Percentiles rank a stretch among this genome's conserved stretches.
Conservation (phyloP, 2,888 invertebrate genomes). For the Aquatica leii region DNA sequence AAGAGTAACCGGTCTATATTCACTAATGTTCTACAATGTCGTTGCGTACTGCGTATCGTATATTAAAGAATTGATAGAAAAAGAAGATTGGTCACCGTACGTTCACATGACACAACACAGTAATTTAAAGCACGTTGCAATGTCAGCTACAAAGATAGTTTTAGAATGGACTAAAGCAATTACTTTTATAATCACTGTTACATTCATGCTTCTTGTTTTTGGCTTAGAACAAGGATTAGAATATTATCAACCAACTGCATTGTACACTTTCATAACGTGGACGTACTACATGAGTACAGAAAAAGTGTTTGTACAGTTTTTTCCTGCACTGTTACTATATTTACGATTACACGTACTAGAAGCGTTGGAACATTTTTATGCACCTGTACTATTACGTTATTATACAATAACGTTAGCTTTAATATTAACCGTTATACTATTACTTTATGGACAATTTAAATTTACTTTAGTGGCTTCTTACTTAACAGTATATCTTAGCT, state of each 20-base stretch:
- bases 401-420: constrained; percentile 68
- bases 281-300: constrained; percentile 77
- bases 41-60: constrained; percentile 80
- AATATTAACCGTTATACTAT: constrained; percentile 65
- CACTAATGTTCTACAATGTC: constrained; percentile 84
- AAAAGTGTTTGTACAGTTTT: constrained; percentile 73
- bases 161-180: constrained; percentile 85
- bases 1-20: constrained; percentile 74
- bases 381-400: constrained; percentile 70
- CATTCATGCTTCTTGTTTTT: constrained; percentile 77
- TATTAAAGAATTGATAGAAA: constrained; percentile 75
- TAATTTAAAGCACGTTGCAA: constrained; percentile 78
- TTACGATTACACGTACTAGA: constrained; percentile 71
- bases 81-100: constrained; percentile 81
- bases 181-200: constrained; percentile 79
- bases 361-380: constrained; percentile 75
- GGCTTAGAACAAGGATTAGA: constrained; percentile 79
- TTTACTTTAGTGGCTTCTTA: constrained; percentile 69
- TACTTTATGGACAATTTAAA: constrained; percentile 67
- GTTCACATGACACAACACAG: constrained; percentile 76
- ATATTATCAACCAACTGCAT: constrained; percentile 74
- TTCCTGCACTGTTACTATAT: constrained; percentile 67
- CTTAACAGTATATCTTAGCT: constrained; percentile 71
- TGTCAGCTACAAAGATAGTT: constrained; percentile 83
- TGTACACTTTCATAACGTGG: constrained; percentile 73